Evolutionary conservation across 2,888 invertebrate species (phyloP), one percentile per base, ranked within the genome.

Genomic region (Chloroclystis v-ata): DNA sequence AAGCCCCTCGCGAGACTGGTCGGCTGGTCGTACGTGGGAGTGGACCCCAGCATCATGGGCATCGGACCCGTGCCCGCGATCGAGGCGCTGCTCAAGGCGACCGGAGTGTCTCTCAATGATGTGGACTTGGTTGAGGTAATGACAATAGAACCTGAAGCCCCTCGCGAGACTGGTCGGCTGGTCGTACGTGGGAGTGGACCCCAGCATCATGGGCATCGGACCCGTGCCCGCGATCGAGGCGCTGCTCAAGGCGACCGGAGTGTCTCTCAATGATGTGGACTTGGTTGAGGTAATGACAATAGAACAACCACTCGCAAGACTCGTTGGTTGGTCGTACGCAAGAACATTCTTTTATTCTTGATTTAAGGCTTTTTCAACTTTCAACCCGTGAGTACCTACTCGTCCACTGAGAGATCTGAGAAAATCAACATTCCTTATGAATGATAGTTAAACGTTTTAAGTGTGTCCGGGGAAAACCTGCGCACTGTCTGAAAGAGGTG

Each of bases 31-130:
- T 90, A 93, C 63, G 95, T 97, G 53, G 98, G 98, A 43, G 98
- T 98, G 35, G 98, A 98, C 64, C 99, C 99, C 32, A 93, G 93
- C 71, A 97, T 99, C 66, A 99, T 99, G 99, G 99, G 98, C 43
- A 94, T 98, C 61, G 98, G 98, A 0, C 99, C 99, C 2, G 97
- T 95, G 12, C 95, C 97, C 0, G 97, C 99, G 12, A 98, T 99
- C 42, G 90, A 93, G 67, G 94, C 94, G 71, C 89, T 98, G 13
- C 90, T 98, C 11, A 93, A 94, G 72, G 90, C 90, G 45, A 90
- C 95, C 35, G 95, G 95, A 39, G 89, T 95, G 70, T 91, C 91
- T 11, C 75, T 99, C 30, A 91, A 94, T 39, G 96, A 99, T 61
- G 92, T 99, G 56, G 98, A 98, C 77, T 86, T 99, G 41, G 88